A percentile compares a stretch with the other conserved stretches of the same genome.
These are phyloP conservation scores for Tiphia femorata DNA, from an alignment of 2,888 invertebrate genomes.

Conservation along the genomic window DNA sequence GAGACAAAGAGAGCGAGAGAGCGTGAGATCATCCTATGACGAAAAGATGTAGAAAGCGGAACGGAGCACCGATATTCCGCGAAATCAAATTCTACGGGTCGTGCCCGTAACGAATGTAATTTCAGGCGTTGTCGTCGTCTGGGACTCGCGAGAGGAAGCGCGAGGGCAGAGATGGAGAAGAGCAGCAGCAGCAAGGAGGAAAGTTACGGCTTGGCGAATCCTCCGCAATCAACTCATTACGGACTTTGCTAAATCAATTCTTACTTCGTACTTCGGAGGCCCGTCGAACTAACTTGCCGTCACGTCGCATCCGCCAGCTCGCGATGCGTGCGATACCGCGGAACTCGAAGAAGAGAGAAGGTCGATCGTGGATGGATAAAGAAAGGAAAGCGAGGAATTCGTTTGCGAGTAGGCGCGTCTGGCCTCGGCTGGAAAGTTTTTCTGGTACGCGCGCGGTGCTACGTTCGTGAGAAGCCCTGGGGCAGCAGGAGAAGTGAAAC, in stretches of 20 bases:
- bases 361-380: background rate
- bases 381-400: too few relatives aligned
- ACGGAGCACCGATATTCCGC: slow-evolving; percentile 30
- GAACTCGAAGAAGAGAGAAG: background rate
- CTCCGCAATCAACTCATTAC: slow-evolving; percentile 43
- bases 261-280: slow-evolving; percentile 7
- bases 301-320: background rate
- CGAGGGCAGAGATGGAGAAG: too few relatives aligned
- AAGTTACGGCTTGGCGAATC: slow-evolving; percentile 33
- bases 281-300: background rate
- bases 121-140: slow-evolving; percentile 31
- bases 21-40: too few relatives aligned
- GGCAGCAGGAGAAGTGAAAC: too few relatives aligned
- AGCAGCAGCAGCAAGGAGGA: too few relatives aligned
- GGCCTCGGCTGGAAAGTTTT: too few relatives aligned
- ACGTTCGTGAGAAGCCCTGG: too few relatives aligned
- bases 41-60: background rate
- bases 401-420: too few relatives aligned
- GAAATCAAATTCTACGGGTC: slow-evolving; percentile 42
- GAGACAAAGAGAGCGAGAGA: too few relatives aligned
- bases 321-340: background rate
- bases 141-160: slow-evolving; percentile 24
- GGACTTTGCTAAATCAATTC: slow-evolving; percentile 42
- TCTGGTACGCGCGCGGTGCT: too few relatives aligned
- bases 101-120: slow-evolving; percentile 39